Evolutionary conservation across 2,797 vertebrate genomes (phyloP).

Genomic region (Aselliscus stoliczkanus): DNA sequence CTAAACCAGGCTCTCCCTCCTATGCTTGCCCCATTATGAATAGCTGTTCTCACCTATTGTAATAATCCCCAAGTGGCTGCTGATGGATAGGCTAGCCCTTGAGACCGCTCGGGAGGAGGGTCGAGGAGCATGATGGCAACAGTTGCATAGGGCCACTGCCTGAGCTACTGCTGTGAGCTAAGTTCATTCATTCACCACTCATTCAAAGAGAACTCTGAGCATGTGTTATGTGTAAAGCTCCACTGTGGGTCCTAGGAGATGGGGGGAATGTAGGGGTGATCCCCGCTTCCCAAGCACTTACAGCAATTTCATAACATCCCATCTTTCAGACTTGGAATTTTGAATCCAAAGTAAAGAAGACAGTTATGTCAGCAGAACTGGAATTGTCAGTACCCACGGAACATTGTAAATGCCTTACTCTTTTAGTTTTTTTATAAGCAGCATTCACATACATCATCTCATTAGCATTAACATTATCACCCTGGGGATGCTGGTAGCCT

Average conservation of each 20-base stretch:
- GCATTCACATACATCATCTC: not conserved
- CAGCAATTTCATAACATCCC: not conserved
- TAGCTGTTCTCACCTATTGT: not conserved
- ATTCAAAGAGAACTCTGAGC: not conserved
- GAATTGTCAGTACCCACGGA: not conserved
- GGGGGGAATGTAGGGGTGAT: not conserved
- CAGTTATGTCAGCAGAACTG: not conserved
- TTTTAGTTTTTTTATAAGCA: not conserved
- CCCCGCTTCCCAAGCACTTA: not conserved
- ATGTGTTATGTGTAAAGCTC: not conserved
- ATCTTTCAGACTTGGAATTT: not conserved
- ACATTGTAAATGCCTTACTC: not conserved
- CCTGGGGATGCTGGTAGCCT: not conserved
- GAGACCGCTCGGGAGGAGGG: not conserved
- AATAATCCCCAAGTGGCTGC: not conserved
- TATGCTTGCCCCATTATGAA: not conserved
- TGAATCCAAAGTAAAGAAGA: not conserved
- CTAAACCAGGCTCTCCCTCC: not conserved
- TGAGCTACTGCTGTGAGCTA: not conserved
- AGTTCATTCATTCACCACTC: not conserved
- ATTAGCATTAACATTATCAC: not conserved
- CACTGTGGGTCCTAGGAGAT: not conserved
- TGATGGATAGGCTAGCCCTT: not conserved
- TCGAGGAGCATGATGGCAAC: not conserved
- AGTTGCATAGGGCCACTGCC: not conserved